phyloP scores from a whole-genome alignment of 1,140 invertebrate species.

The Littorina saxatilis region DNA sequence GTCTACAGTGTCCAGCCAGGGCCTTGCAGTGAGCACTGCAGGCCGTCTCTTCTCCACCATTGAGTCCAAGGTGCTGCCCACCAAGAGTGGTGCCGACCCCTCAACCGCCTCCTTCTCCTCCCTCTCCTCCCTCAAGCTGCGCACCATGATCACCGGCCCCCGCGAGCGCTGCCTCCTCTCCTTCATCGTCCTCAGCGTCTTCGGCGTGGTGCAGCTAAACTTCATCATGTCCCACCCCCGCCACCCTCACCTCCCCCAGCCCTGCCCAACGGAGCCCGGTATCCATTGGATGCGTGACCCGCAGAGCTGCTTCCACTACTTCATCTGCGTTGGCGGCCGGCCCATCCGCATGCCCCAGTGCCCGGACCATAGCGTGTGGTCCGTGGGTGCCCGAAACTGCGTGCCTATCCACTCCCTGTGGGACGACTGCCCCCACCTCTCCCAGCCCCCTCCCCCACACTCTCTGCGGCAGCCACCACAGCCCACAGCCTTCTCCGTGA shows the following conservation, averaged over 20 bases:
- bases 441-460: background rate
- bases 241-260: background rate
- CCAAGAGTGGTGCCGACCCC: too few relatives aligned
- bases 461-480: background rate
- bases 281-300: slow-evolving; percentile 42
- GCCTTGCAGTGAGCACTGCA: too few relatives aligned
- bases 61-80: too few relatives aligned
- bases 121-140: background rate
- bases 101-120: too few relatives aligned
- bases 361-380: slow-evolving; percentile 27
- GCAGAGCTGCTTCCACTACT: slow-evolving; percentile 21
- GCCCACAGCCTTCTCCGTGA: background rate
- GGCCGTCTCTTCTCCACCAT: too few relatives aligned
- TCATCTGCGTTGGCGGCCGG: slow-evolving; percentile 33
- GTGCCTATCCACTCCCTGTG: slow-evolving; percentile 26
- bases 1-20: too few relatives aligned
- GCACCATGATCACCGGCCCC: background rate
- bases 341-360: slow-evolving; percentile 37
- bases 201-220: slow-evolving; percentile 33
- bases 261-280: background rate
- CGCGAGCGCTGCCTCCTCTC: slow-evolving; percentile 21
- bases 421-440: slow-evolving; percentile 28
- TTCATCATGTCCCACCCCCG: slow-evolving; percentile 26
- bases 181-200: slow-evolving; percentile 36
- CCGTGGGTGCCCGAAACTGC: slow-evolving; percentile 30